phyloP scores from a whole-genome alignment of 2,888 invertebrate genomes.

The Drosophila neotestacea region DNA sequence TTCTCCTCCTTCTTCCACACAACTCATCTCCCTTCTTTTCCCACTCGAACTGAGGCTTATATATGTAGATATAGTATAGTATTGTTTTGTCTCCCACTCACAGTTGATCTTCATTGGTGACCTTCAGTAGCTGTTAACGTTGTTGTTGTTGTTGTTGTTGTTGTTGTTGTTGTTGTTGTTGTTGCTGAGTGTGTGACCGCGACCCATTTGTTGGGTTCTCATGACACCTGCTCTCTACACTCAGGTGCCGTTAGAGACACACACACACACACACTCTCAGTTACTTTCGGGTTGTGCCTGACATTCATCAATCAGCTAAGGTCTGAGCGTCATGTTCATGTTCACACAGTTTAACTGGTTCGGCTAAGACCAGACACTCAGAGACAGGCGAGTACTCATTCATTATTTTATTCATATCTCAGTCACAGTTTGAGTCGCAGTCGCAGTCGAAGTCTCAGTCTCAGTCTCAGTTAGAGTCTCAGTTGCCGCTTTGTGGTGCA shows the following conservation, averaged over 20 bases:
- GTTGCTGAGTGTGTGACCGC: constrained; percentile 57
- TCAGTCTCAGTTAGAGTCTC: constrained; percentile 14
- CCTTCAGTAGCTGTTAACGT: constrained; percentile 54
- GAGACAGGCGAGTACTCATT: constrained; percentile 47
- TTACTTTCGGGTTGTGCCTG: constrained; percentile 47
- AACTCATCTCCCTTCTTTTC: too few species aligned
- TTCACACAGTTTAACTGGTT: constrained; percentile 66
- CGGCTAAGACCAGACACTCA: constrained; percentile 13
- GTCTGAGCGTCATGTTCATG: constrained; percentile 53
- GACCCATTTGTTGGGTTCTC: constrained; percentile 68
- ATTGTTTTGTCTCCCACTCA: constrained; percentile 43
- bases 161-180: constrained; percentile 20
- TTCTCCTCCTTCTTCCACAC: too few species aligned
- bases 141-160: constrained; percentile 16
- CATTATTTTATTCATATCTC: constrained; percentile 62
- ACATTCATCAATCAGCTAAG: constrained; percentile 72
- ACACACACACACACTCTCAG: background rate
- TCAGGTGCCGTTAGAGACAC: constrained; percentile 56
- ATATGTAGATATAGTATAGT: too few species aligned
- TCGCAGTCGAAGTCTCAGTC: constrained; percentile 19
- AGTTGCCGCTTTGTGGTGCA: constrained; percentile 38
- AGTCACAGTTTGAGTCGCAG: constrained; percentile 16
- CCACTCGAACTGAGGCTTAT: background rate
- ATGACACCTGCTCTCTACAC: constrained; percentile 66
- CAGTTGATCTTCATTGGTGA: constrained; percentile 56